Evolutionary conservation across 30 jellyfish, hydroid and myxozoan species (phyloP).

Genomic region (Turritopsis dohrnii): DNA sequence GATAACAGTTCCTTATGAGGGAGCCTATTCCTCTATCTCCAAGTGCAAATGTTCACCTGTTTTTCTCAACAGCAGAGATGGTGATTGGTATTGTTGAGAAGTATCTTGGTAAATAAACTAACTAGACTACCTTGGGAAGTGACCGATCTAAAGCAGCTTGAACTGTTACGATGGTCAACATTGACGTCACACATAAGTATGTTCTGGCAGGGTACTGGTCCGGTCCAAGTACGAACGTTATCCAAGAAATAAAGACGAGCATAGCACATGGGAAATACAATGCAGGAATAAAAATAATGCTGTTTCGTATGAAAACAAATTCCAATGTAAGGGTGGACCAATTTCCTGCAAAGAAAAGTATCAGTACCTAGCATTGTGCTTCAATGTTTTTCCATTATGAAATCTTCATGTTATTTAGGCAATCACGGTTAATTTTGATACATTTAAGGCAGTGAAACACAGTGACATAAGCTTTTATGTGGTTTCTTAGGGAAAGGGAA

Average conservation of each 20-base stretch:
- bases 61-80: no score
- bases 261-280: constrained; percentile 87
- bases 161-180: constrained; percentile 66
- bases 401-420: no score
- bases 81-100: no score
- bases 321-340: constrained; percentile 72
- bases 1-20: no score
- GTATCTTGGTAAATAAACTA: neutral
- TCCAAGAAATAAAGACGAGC: constrained; percentile 77
- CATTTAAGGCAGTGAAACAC: neutral
- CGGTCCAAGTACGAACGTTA: constrained; percentile 74
- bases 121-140: constrained; percentile 67
- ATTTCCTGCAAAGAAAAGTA: constrained; percentile 44
- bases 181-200: constrained; percentile 64
- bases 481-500: no score
- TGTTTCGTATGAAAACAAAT: constrained; percentile 59
- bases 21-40: no score
- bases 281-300: constrained; percentile 77
- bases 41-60: neutral
- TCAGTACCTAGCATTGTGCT: no score
- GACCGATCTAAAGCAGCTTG: constrained; percentile 77
- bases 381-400: no score
- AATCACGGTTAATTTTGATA: neutral
- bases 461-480: no score
- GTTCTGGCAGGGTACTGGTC: constrained; percentile 93